A percentile compares a stretch with the other conserved stretches of the same genome.
These are phyloP conservation scores for Coregonus ussuriensis DNA, from an alignment of 2,797 vertebrate species.

Conservation along the genomic window DNA sequence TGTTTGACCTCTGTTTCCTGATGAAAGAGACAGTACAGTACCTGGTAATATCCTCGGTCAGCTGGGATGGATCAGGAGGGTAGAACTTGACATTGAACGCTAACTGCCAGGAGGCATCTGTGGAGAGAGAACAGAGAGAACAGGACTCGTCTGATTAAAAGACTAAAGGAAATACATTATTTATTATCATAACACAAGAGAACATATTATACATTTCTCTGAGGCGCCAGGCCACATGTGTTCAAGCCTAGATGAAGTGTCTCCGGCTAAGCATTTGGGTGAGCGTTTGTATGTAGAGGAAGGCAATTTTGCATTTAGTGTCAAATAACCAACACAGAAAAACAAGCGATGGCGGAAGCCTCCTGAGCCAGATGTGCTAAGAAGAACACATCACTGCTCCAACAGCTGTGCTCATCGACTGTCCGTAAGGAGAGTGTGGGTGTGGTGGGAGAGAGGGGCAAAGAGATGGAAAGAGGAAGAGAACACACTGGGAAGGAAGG, in stretches of 20 bases:
- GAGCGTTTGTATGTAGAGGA: not conserved
- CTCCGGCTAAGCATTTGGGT: not conserved
- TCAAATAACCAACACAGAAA: not conserved
- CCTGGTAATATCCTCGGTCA: slow-evolving; percentile 99
- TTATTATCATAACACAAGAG: not conserved
- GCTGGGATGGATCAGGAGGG: slow-evolving; percentile 92
- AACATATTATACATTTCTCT: not conserved
- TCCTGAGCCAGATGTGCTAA: not conserved
- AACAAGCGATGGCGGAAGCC: not conserved
- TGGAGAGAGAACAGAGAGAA: slow-evolving; percentile 38
- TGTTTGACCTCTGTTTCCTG: not conserved
- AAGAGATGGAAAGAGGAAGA: not conserved
- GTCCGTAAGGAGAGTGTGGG: not conserved
- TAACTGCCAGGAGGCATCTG: slow-evolving; percentile 94
- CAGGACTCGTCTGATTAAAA: not conserved
- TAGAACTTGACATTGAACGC: slow-evolving; percentile 97
- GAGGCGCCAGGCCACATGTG: not conserved
- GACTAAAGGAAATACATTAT: not conserved
- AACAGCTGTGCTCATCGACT: not conserved
- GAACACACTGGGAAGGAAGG: not conserved
- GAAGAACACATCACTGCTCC: not conserved
- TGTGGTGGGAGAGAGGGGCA: not conserved
- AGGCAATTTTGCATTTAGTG: not conserved
- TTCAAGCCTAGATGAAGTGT: not conserved
- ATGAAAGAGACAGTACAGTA: slow-evolving; percentile 53